phyloP scores from a whole-genome alignment of 2,797 vertebrate species.

The Heterohyrax brucei region DNA sequence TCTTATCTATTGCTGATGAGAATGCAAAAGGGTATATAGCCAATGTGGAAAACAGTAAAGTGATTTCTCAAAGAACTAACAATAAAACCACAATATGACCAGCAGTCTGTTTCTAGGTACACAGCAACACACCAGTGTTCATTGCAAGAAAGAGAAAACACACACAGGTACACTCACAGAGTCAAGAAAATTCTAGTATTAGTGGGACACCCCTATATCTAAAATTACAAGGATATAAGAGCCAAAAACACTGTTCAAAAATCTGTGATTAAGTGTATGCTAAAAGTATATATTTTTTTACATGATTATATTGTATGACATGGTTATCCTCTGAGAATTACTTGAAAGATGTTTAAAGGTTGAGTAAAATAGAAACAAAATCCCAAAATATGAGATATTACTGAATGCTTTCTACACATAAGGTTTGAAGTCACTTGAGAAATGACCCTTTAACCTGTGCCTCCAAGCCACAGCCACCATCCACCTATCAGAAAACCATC shows the following conservation, averaged over 20 bases:
- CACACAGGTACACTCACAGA: neutral
- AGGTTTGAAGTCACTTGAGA: neutral
- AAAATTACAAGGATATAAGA: neutral
- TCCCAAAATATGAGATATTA: neutral
- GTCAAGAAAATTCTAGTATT: slow-evolving; percentile 69
- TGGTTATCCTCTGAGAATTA: neutral
- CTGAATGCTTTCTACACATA: neutral
- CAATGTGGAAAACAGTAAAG: too few relatives aligned
- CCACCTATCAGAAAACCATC: neutral
- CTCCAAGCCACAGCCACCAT: neutral
- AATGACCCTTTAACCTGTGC: neutral
- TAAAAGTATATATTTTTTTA: neutral
- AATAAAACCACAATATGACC: too few relatives aligned
- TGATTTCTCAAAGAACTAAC: too few relatives aligned
- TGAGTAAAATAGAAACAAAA: neutral
- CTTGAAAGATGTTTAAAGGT: neutral
- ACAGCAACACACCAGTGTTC: too few relatives aligned
- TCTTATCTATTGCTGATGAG: too few relatives aligned
- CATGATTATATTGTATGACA: neutral
- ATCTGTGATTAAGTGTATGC: neutral
- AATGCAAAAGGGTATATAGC: too few relatives aligned
- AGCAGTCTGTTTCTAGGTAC: too few relatives aligned
- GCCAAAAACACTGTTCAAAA: slow-evolving; percentile 43
- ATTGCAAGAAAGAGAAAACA: slow-evolving; percentile 64
- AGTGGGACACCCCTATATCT: slow-evolving; percentile 23